Evolutionary conservation across 2,888 invertebrate genomes (phyloP).

Genomic region (Polyommatus iphigenia): DNA sequence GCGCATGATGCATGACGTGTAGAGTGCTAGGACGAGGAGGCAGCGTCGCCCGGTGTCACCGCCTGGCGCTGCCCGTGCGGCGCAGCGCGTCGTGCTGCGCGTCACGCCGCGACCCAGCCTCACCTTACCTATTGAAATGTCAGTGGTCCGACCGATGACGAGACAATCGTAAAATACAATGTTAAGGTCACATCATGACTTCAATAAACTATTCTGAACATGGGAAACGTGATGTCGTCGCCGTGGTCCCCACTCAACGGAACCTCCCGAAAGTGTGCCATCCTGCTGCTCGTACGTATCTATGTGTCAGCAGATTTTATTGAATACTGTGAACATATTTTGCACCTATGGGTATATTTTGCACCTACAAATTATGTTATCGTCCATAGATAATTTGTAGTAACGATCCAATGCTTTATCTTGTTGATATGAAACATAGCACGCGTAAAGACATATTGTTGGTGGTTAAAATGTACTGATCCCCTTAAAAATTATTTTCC

Average conservation of each 20-base stretch:
- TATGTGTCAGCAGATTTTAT: conserved; percentile 49
- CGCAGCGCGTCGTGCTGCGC: conserved; percentile 62
- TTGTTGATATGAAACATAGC: neutral
- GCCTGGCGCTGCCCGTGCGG: conserved; percentile 50
- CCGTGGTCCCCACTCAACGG: conserved; percentile 58
- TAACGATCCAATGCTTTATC: neutral
- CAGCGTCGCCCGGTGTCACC: conserved; percentile 36
- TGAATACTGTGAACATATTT: conserved; percentile 35
- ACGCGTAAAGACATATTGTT: neutral
- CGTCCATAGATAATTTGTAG: conserved; percentile 23
- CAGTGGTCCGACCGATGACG: conserved; percentile 74
- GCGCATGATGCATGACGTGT: conserved; percentile 23
- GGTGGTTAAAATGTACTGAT: neutral
- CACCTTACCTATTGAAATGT: conserved; percentile 79
- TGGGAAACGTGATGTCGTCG: conserved; percentile 73
- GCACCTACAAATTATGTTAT: too few species aligned
- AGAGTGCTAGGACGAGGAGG: conserved; percentile 32
- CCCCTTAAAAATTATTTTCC: neutral
- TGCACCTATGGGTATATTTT: too few species aligned
- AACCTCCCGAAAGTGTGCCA: conserved; percentile 73
- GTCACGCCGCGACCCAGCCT: conserved; percentile 72
- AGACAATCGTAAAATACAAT: conserved; percentile 79
- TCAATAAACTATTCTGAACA: conserved; percentile 78
- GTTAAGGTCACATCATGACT: conserved; percentile 80
- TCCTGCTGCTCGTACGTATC: conserved; percentile 48